phyloP scores from a whole-genome alignment of 1,140 invertebrate species.

The Procambarus virginalis region DNA sequence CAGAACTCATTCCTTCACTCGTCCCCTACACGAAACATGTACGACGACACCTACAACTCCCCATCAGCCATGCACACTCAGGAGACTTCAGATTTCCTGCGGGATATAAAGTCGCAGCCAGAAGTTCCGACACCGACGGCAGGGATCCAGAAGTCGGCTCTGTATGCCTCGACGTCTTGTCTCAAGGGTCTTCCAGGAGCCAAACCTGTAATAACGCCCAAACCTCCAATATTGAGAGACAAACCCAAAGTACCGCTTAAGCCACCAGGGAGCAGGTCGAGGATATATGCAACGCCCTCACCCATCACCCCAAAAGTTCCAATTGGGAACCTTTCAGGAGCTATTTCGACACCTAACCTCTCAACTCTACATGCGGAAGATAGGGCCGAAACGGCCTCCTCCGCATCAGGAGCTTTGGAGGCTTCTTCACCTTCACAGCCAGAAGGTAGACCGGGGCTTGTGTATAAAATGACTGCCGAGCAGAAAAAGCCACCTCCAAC shows the following conservation, averaged over 20 bases:
- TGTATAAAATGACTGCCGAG: neutral
- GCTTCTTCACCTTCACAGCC: neutral
- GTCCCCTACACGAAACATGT: constrained; percentile 13
- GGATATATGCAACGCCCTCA: constrained; percentile 37
- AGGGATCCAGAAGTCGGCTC: constrained; percentile 65
- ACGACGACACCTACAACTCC: constrained; percentile 43
- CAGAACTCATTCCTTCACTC: constrained; percentile 57
- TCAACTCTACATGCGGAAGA: neutral
- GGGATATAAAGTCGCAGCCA: constrained; percentile 45
- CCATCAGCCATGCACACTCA: constrained; percentile 35
- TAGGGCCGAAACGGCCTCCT: constrained; percentile 19
- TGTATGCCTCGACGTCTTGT: constrained; percentile 61
- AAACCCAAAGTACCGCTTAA: constrained; percentile 69
- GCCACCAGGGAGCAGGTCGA: constrained; percentile 34
- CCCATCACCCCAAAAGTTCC: constrained; percentile 39
- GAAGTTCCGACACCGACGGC: constrained; percentile 58
- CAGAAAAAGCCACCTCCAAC: constrained; percentile 38
- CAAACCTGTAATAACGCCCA: constrained; percentile 69
- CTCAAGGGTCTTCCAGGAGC: constrained; percentile 50
- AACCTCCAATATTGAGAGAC: constrained; percentile 69
- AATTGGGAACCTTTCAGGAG: constrained; percentile 20
- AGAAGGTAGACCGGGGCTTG: neutral
- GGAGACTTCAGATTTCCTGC: constrained; percentile 57
- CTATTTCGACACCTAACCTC: constrained; percentile 47
- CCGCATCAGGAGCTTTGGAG: constrained; percentile 7